These are phyloP conservation scores for Hormaphis cornu DNA, from an alignment of 1,140 invertebrate genomes.

Conservation along the genomic window DNA sequence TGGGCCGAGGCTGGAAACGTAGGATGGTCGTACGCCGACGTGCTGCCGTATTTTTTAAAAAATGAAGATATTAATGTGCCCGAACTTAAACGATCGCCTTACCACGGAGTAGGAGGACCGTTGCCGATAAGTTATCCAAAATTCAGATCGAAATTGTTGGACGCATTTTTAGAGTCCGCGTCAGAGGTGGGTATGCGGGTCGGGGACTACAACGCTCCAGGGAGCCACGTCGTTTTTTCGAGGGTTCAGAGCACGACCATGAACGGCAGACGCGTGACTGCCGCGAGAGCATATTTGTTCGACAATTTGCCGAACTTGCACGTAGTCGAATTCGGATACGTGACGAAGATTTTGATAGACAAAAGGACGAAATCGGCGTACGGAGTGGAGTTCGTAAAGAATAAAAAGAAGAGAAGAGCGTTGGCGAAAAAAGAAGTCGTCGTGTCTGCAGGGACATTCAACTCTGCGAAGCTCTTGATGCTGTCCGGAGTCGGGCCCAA, in stretches of 20 bases:
- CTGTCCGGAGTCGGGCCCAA: slow-evolving; percentile 56
- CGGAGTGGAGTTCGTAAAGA: slow-evolving; percentile 53
- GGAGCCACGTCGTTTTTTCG: slow-evolving; percentile 46
- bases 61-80: slow-evolving; percentile 49
- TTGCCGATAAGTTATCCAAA: slow-evolving; percentile 45
- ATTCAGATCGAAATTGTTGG: slow-evolving; percentile 46
- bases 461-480: slow-evolving; percentile 54
- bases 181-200: slow-evolving; percentile 49
- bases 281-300: slow-evolving; percentile 48
- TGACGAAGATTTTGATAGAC: slow-evolving; percentile 63
- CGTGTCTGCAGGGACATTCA: slow-evolving; percentile 50
- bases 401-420: slow-evolving; percentile 40
- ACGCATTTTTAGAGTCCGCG: slow-evolving; percentile 56
- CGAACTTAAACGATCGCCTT: slow-evolving; percentile 44
- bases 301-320: slow-evolving; percentile 54
- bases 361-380: slow-evolving; percentile 50
- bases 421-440: slow-evolving; percentile 52
- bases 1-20: slow-evolving; percentile 59
- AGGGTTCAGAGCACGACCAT: slow-evolving; percentile 43
- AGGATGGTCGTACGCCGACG: slow-evolving; percentile 58
- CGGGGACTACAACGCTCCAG: slow-evolving; percentile 57
- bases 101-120: slow-evolving; percentile 50
- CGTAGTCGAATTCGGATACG: slow-evolving; percentile 48
- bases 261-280: slow-evolving; percentile 48
- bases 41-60: slow-evolving; percentile 58